Conservation (phyloP, 2,797 vertebrate genomes). For the Acomys russatus region DNA sequence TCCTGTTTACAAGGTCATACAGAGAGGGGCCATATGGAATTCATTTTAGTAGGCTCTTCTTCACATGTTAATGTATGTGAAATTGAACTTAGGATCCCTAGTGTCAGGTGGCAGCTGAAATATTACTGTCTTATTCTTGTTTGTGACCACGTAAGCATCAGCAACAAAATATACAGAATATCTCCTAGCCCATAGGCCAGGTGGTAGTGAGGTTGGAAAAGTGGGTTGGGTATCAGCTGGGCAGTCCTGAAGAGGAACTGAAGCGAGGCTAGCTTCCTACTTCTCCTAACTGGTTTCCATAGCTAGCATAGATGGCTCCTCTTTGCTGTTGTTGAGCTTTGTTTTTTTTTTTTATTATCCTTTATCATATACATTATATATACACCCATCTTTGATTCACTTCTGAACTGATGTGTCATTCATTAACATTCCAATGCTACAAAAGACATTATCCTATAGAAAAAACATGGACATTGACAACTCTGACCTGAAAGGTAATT, state of each 20-base stretch:
- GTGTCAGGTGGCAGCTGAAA: neutral
- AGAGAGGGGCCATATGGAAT: neutral
- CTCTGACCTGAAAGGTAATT: constrained; percentile 22
- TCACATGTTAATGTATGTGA: neutral
- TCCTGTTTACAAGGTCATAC: neutral
- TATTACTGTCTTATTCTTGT: neutral
- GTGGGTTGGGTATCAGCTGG: neutral
- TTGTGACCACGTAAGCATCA: neutral
- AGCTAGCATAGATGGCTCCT: neutral
- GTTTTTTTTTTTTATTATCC: neutral
- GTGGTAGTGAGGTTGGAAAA: neutral
- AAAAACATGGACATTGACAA: constrained; percentile 30
- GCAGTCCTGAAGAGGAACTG: neutral
- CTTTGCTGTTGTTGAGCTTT: neutral
- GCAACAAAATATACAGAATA: neutral
- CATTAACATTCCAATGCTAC: neutral
- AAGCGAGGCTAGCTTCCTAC: neutral
- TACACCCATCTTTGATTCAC: neutral
- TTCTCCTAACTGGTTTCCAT: neutral
- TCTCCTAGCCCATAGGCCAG: neutral
- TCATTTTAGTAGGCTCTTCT: constrained; percentile 20
- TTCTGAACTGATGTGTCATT: constrained; percentile 13
- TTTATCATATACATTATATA: neutral
- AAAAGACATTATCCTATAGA: neutral
- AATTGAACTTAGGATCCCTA: constrained; percentile 15